A percentile compares a stretch with the other conserved stretches of the same genome.
phyloP scores from a whole-genome alignment of 2,797 vertebrate species.

The Ceyx erithaca region DNA sequence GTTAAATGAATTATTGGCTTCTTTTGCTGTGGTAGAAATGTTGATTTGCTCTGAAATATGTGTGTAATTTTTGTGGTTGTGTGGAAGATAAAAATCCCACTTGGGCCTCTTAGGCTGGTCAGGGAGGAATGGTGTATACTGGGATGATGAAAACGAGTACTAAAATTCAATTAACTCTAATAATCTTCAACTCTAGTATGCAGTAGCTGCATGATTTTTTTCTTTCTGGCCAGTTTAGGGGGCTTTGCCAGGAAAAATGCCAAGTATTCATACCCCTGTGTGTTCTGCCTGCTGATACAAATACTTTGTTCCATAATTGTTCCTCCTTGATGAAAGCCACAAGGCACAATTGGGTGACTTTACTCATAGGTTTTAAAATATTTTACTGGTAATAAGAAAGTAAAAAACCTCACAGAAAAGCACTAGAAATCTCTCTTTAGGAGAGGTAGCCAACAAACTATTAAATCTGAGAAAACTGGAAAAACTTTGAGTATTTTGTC shows the following conservation, averaged over 20 bases:
- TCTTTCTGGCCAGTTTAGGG: background rate
- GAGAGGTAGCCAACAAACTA: background rate
- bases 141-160: background rate
- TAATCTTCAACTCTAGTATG: background rate
- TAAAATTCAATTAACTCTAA: background rate
- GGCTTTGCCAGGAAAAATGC: background rate
- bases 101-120: background rate
- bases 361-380: fast-evolving
- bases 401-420: background rate
- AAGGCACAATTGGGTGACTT: background rate
- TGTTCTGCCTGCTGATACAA: background rate
- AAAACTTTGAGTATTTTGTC: background rate
- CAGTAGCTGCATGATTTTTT: background rate
- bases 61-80: background rate
- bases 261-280: background rate
- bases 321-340: background rate
- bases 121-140: background rate
- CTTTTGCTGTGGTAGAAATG: background rate
- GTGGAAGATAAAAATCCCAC: background rate
- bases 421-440: background rate
- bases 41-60: background rate
- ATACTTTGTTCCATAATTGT: background rate
- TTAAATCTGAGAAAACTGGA: background rate
- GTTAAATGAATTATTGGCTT: background rate
- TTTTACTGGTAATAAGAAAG: background rate